Conservation (phyloP, 2,888 invertebrate genomes). For the Myathropa florea region DNA sequence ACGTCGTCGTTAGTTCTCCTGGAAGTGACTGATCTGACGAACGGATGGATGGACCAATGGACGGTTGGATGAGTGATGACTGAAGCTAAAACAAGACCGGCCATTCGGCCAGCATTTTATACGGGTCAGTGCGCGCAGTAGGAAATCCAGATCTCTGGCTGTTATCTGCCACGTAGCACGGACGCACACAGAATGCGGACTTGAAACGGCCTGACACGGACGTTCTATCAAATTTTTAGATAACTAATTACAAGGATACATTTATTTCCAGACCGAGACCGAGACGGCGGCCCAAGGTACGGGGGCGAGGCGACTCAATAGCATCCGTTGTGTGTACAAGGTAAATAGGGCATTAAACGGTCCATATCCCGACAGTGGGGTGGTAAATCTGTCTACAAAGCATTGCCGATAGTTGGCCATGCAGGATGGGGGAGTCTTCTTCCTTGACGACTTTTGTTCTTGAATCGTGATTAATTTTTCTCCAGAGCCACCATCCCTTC, state of each 20-base stretch:
- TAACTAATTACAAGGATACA: slow-evolving; percentile 60
- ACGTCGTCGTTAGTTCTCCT: slow-evolving; percentile 6
- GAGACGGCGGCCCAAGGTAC: neutral
- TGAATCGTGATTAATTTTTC: slow-evolving; percentile 65
- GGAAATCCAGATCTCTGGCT: neutral
- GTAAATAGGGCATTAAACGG: slow-evolving; percentile 24
- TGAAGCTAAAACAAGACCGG: slow-evolving; percentile 18
- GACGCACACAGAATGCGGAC: neutral
- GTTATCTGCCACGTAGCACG: slow-evolving; percentile 23
- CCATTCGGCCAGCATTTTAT: slow-evolving; percentile 34
- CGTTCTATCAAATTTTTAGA: slow-evolving; percentile 58
- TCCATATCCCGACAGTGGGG: neutral
- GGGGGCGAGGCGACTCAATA: slow-evolving; percentile 30
- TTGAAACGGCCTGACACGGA: neutral
- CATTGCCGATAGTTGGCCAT: neutral
- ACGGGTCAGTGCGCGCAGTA: slow-evolving; percentile 25
- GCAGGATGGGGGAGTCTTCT: neutral
- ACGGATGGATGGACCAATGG: slow-evolving; percentile 42
- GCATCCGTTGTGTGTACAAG: slow-evolving; percentile 40
- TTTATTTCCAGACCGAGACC: slow-evolving; percentile 15
- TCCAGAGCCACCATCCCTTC: neutral
- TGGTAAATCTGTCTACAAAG: slow-evolving; percentile 23
- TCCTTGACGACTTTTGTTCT: slow-evolving; percentile 60
- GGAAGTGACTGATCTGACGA: slow-evolving; percentile 56
- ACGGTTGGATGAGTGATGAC: slow-evolving; percentile 55